Evolutionary conservation across 2,113 vertebrate genomes (phyloP).

Genomic region (Megaceryle torquata): DNA sequence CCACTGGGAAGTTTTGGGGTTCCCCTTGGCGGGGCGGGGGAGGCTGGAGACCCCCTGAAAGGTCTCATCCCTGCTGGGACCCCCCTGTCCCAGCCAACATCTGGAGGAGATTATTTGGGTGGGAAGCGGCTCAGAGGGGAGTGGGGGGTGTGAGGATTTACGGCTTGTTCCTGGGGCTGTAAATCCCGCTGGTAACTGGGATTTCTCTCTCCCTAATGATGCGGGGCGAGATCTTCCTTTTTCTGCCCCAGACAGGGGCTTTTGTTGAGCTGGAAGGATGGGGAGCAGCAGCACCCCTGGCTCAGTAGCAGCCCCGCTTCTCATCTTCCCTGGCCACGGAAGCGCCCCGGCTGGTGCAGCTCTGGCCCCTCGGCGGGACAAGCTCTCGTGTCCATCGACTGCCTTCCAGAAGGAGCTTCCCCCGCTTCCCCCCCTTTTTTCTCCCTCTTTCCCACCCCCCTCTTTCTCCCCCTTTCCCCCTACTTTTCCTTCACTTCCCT

Average conservation of each 20-base stretch:
- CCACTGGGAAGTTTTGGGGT: neutral
- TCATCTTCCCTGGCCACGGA: neutral
- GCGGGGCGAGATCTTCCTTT: neutral
- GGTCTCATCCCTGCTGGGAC: neutral
- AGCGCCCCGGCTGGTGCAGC: too few species aligned
- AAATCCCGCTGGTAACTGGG: constrained; percentile 78
- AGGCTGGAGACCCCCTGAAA: neutral
- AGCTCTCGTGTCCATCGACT: rapidly evolving
- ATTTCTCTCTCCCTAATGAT: constrained; percentile 71
- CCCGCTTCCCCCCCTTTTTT: neutral
- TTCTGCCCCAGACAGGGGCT: constrained; percentile 20
- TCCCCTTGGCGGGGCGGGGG: neutral
- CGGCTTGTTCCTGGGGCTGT: constrained; percentile 73
- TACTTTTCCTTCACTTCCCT: too few species aligned
- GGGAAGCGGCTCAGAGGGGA: constrained; percentile 34
- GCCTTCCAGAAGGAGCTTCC: neutral
- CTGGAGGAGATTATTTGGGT: constrained; percentile 77
- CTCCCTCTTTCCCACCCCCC: neutral
- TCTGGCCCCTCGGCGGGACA: neutral
- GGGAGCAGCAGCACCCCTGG: constrained; percentile 1
- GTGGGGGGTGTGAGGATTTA: constrained; percentile 61
- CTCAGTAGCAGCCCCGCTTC: too few species aligned
- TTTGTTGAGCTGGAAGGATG: constrained; percentile 52
- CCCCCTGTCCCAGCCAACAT: constrained; percentile 47
- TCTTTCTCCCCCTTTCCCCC: too few species aligned